Evolutionary conservation across 2,113 vertebrate genomes (phyloP).

Genomic region (Podarcis cretensis): DNA sequence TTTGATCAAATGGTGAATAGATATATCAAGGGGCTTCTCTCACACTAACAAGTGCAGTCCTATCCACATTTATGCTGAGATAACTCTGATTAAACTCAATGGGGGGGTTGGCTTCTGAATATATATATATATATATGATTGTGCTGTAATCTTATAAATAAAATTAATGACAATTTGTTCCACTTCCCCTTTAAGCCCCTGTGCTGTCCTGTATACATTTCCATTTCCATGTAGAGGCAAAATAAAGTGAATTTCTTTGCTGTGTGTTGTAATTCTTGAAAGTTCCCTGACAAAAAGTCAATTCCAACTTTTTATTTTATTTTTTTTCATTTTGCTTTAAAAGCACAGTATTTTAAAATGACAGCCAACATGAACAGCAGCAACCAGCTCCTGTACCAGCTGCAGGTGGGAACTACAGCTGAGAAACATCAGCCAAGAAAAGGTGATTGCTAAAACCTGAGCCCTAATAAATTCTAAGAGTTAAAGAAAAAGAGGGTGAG

Average conservation of each 20-base stretch:
- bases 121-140: no score
- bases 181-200: no score
- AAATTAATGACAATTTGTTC: no score
- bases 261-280: not conserved
- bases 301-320: not conserved
- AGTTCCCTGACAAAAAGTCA: not conserved
- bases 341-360: not conserved
- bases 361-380: slow-evolving; percentile 31
- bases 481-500: not conserved
- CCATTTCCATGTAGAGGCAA: not conserved
- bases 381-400: not conserved
- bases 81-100: no score
- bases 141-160: no score
- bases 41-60: no score
- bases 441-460: not conserved
- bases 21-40: no score
- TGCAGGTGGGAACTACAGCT: not conserved
- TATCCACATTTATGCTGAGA: no score
- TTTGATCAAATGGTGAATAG: not conserved
- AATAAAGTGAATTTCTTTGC: not conserved
- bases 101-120: no score
- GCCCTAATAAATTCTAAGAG: not conserved
- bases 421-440: slow-evolving; percentile 1
- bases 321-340: not conserved
- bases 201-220: no score